Conservation (phyloP, 1,140 invertebrate genomes). For the Conopomorpha cramerella region DNA sequence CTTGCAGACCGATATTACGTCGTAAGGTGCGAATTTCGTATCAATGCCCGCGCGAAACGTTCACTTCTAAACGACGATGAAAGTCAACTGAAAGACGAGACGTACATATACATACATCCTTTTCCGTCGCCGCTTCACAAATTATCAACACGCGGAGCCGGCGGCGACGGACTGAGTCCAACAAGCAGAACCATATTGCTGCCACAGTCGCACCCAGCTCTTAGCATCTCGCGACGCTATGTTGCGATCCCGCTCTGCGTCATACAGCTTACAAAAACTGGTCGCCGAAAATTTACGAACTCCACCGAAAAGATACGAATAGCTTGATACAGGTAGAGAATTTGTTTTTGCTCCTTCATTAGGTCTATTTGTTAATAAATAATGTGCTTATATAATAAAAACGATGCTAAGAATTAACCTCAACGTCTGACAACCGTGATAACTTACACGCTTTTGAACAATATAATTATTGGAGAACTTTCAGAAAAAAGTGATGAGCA, state of each 20-base stretch:
- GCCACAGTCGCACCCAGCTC: conserved; percentile 36
- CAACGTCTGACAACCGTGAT: too few relatives aligned
- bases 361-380: conserved; percentile 17
- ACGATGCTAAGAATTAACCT: too few relatives aligned
- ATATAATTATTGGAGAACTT: too few relatives aligned
- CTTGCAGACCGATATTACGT: too few relatives aligned
- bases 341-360: conserved; percentile 19
- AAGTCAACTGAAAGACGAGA: conserved; percentile 60
- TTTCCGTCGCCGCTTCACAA: conserved; percentile 47
- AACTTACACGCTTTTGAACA: too few relatives aligned
- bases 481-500: too few relatives aligned
- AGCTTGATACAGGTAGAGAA: conserved; percentile 13
- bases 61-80: conserved; percentile 55
- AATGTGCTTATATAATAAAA: conserved; percentile 9
- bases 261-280: conserved; percentile 19
- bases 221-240: conserved; percentile 20
- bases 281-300: conserved; percentile 25
- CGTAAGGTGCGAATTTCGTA: conserved; percentile 50
- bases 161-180: conserved; percentile 16
- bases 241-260: conserved; percentile 33
- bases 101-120: conserved; percentile 53
- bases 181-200: conserved; percentile 21
- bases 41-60: conserved; percentile 52
- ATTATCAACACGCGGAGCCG: conserved; percentile 45
- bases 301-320: conserved; percentile 21